Base-by-base conservation (phyloP, 2,113 vertebrate genomes). In the Boleophthalmus pectinirostris region DNA sequence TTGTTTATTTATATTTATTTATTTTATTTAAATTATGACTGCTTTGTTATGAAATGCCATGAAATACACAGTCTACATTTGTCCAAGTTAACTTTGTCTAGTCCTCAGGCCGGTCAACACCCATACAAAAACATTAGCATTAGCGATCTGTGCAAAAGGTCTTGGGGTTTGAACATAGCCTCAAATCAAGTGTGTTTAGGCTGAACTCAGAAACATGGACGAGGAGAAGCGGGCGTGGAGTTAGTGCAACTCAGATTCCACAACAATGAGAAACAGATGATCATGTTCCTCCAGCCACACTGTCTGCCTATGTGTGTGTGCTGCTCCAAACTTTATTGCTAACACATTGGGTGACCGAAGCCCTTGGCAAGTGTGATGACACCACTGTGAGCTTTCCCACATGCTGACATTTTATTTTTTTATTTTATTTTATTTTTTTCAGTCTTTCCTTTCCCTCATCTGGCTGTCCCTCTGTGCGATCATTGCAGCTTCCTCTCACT, bases 191-290 rank as follows among this genome's bases (percentile, higher is more conserved):
- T 72, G 57, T 72, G 70, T 80, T 73, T 71, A 68, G 68, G 70
- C 15, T 56, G 47, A 69, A 46, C 45, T 45, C 16, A 35, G 47
- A 24, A 33, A 69, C 24, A 57, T 47, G 35, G 68, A 33, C 53
- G 14, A 47, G 21, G 18, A 24, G 67, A 43, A 58, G 49, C 51
- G 65, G 82, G 58, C 1, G 53, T 0, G 47, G 69, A 15, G 72
- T n/a, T 79, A 64, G 74, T 66, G 60, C 21, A 3, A 71, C 72
- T 78, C 78, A 74, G 82, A 89, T 90, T 90, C 87, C 87, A 85
- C 70, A 73, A 77, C 84, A 88, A 91, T 82, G 74, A 89, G 77
- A 89, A 91, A 71, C 90, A 90, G 90, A 91, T 90, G 86, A 89
- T 45, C 12, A 33, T 73, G 75, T 79, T 87, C 72, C 58, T 74